phyloP scores from a whole-genome alignment of 2,113 vertebrate species.

The Pseudopodoces humilis region DNA sequence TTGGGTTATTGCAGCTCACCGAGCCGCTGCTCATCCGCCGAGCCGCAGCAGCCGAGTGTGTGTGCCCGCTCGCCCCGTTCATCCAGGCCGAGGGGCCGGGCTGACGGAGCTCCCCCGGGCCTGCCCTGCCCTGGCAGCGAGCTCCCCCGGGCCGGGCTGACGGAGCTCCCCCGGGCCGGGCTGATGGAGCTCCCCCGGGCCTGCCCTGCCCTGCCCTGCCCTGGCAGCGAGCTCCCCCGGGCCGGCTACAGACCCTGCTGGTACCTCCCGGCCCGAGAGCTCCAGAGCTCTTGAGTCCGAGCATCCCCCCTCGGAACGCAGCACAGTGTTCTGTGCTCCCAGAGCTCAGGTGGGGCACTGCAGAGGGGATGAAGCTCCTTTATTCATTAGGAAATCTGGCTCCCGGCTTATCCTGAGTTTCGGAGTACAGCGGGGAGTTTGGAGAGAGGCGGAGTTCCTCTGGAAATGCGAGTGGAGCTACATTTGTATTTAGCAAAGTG shows the following conservation, averaged over 20 bases:
- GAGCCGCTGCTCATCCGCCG: constrained; percentile 16
- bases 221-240: no score
- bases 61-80: not conserved
- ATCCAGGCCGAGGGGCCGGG: not conserved
- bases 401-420: not conserved
- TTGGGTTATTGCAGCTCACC: constrained; percentile 36
- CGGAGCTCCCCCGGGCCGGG: no score
- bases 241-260: not conserved
- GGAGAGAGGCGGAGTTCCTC: not conserved
- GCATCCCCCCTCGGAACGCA: accelerated
- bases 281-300: not conserved
- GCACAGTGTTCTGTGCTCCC: accelerated
- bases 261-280: not conserved
- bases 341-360: accelerated
- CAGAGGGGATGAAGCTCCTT: accelerated
- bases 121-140: no score
- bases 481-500: not conserved
- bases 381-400: no score
- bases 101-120: not conserved
- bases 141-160: no score
- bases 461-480: not conserved
- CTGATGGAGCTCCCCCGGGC: no score
- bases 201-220: no score
- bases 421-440: not conserved
- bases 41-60: constrained; percentile 6